Evolutionary conservation across 2,797 vertebrate genomes (phyloP).

Genomic region (Epinephelus awoara): DNA sequence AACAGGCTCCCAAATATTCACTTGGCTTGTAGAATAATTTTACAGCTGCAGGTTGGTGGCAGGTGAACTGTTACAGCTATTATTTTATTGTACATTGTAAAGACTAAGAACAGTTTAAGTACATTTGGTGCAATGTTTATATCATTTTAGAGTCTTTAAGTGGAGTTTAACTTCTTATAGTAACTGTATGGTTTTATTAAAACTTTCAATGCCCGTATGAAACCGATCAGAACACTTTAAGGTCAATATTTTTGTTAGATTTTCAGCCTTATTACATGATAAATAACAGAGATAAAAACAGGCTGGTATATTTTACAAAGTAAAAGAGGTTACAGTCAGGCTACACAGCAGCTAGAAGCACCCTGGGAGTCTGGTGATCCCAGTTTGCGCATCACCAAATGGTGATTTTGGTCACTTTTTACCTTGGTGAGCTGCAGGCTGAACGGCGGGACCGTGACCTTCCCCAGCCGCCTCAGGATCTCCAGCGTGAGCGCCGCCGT

Average conservation of each 20-base stretch:
- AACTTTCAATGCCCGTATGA: too few species aligned
- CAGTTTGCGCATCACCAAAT: neutral
- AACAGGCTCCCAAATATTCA: neutral
- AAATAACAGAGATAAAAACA: neutral
- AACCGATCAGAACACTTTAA: neutral
- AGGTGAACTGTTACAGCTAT: neutral
- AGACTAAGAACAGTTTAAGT: neutral
- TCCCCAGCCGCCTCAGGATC: constrained; percentile 89
- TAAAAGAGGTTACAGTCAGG: neutral
- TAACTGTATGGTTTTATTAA: too few species aligned
- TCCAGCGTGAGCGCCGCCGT: constrained; percentile 92
- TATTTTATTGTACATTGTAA: neutral
- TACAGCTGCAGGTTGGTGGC: neutral
- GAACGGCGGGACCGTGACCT: constrained; percentile 92
- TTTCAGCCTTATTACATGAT: neutral
- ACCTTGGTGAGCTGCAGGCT: constrained; percentile 90
- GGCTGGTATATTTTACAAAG: neutral
- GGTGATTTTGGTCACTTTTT: neutral
- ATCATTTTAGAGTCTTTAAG: too few species aligned
- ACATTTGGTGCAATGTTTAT: too few species aligned
- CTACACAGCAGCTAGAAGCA: neutral
- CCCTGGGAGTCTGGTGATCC: neutral
- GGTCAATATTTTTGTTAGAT: neutral
- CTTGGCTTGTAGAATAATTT: neutral
- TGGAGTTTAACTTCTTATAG: too few species aligned